Evolutionary conservation across 1,140 invertebrate species (phyloP), one percentile per base, ranked within the genome.

Genomic region (Lepidurus couesii): DNA sequence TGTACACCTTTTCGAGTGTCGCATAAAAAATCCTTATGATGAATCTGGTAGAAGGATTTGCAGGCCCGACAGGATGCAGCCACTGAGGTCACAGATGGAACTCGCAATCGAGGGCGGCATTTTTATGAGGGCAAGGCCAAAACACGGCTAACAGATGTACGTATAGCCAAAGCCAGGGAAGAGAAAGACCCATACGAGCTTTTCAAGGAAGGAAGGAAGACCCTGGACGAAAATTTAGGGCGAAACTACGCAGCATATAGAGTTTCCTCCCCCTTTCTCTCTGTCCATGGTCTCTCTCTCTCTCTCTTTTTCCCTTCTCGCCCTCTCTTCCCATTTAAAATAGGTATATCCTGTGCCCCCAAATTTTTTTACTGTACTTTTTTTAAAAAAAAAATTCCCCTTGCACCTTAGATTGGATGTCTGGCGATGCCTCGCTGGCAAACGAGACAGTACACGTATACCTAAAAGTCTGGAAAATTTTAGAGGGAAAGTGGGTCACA

Each of bases 171-270:
- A 65, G 9, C 6, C 8, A 65, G 53, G 53, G 53, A 9, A 16
- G 53, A 65, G 13, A 7, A 9, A 65, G 21, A 21, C 16, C 47
- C 53, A 21, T 65, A 65, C 21, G 53, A 65, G 16, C 53, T 65
- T 65, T 21, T 65, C 53, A 65, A 65, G 53, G 53, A 9, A 65
- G 53, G 53, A 65, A 65, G 53, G 53, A 65, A 65, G 53, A 65
- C 53, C 13, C 21, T 65, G 53, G 53, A 9, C 53, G 53, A 65
- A 16, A 65, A 65, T 13, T 9, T 65, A 65, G 53, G 53, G 16
- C 53, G 53, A 65, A 16, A 10, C 10, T 16, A 10, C 45, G 53
- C 16, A 21, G 34, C 16, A 65, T 13, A 65, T 7, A 16, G 6
- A n/a, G 45, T 65, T 65, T 16, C 6, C 53, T 65, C 53, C 53